Evolutionary conservation across 2,888 invertebrate genomes (phyloP), one percentile per base, ranked within the genome.

Genomic region (Catocala fraxini): DNA sequence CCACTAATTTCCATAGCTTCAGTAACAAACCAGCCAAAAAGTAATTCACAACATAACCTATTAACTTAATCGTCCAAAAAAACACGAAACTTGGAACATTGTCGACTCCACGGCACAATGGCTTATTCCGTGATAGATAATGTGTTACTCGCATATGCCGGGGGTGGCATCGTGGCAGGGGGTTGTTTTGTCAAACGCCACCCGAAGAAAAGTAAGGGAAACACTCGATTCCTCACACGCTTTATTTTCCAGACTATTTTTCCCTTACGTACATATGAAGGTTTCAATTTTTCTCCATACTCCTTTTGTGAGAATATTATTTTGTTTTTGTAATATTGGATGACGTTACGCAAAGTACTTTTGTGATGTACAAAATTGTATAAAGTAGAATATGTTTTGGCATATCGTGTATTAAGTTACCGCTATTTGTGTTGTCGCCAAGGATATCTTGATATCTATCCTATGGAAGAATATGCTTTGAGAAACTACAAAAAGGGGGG

Each of bases 101-200:
- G 60, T 42, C 85, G 58, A 71, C 90, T 91, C 91, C 71, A 89
- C 59, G 7, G 65, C 61, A 56, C 66, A 60, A 63, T 68, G 69
- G 77, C 79, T 80, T 87, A 84, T 86, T 85, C 81, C 81, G 82
- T 89, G 92, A 92, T 91, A 92, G 92, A 92, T 93, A 93, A 93
- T 89, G 87, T 91, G 90, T 89, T 89, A 89, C 91, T 89, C 89
- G 85, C 90, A 89, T 89, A 88, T 88, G 89, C 82, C 84, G 82
- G 69, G 75, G 77, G 70, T 63, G 74, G 75, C 57, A 70, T 83
- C 84, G 86, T 63, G 74, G 75, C 57, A 70, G 83, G 84, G 86
- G 89, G 89, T 83, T 89, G 90, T 90, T 92, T 89, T 91, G 92
- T 92, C 93, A 92, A 91, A 92, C 82, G 89, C 88, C 89, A 87